Percentiles rank a stretch among this genome's conserved stretches.
Conservation (phyloP, 2,797 vertebrate genomes). For the Podarcis siculus region DNA sequence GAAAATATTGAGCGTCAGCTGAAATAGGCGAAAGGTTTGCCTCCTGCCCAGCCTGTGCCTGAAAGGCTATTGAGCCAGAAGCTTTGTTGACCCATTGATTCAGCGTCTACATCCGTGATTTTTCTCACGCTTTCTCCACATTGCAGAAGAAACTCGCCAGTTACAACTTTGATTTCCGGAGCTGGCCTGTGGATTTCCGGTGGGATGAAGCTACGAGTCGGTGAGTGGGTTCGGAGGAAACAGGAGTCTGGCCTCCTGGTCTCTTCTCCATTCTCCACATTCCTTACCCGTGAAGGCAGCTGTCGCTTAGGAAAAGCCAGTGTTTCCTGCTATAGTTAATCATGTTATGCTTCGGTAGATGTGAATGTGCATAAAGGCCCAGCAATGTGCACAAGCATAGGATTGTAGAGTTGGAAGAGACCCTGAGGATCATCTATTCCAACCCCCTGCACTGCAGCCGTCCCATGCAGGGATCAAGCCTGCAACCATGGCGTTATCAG, state of each 20-base stretch:
- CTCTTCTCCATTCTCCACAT: not conserved
- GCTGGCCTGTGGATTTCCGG: conserved; percentile 90
- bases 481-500: no score
- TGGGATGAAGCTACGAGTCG: conserved; percentile 81
- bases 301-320: not conserved
- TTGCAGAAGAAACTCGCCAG: conserved; percentile 83
- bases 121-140: not conserved
- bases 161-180: conserved; percentile 90
- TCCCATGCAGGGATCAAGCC: no score
- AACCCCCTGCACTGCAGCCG: no score
- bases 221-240: conserved; percentile 15
- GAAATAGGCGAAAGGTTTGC: not conserved
- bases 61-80: not conserved
- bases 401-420: no score
- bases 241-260: not conserved
- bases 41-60: not conserved
- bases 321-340: not conserved
- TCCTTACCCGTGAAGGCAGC: not conserved
- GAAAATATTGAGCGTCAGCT: not conserved
- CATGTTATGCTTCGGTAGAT: not conserved
- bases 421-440: no score
- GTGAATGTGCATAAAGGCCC: not conserved
- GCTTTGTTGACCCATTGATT: not conserved
- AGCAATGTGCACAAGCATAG: not conserved
- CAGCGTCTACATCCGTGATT: not conserved